These are phyloP conservation scores for Turritopsis dohrnii DNA, from an alignment of 30 jellyfish, hydroid and myxozoan genomes.

Conservation along the genomic window DNA sequence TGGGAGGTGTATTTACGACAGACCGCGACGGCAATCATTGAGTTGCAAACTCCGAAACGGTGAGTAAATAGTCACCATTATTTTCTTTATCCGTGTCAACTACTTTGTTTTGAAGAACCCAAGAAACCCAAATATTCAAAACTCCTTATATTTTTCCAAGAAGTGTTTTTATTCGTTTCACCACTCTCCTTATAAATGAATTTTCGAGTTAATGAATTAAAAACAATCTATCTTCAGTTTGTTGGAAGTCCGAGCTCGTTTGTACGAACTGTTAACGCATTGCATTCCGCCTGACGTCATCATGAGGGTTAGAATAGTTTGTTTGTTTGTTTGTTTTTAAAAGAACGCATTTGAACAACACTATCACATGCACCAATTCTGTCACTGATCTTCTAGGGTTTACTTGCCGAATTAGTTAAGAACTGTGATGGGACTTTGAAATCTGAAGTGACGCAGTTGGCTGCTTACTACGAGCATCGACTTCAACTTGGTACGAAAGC, in stretches of 20 bases:
- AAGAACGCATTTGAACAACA: no score
- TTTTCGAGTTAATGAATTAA: no score
- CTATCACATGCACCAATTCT: no score
- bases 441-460: conserved; percentile 80
- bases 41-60: conserved; percentile 91
- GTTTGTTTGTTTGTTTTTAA: no score
- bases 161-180: no score
- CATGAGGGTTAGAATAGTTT: conserved; percentile 56
- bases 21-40: conserved; percentile 75
- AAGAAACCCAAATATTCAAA: no score
- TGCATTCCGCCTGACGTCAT: conserved; percentile 94
- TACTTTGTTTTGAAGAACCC: no score
- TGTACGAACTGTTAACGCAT: conserved; percentile 80
- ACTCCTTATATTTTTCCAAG: no score
- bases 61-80: conserved; percentile 4
- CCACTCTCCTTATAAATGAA: no score
- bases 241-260: conserved; percentile 66
- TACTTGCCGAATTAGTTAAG: conserved; percentile 60
- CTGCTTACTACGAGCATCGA: conserved; percentile 90
- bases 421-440: conserved; percentile 89
- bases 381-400: conserved; percentile 46
- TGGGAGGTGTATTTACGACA: conserved; percentile 85
- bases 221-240: conserved; percentile 51
- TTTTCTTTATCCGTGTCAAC: no score
- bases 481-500: conserved; percentile 95